A percentile compares a stretch with the other conserved stretches of the same genome.
Conservation (phyloP, 2,888 invertebrate genomes). For the Meiosimyza decipiens region DNA sequence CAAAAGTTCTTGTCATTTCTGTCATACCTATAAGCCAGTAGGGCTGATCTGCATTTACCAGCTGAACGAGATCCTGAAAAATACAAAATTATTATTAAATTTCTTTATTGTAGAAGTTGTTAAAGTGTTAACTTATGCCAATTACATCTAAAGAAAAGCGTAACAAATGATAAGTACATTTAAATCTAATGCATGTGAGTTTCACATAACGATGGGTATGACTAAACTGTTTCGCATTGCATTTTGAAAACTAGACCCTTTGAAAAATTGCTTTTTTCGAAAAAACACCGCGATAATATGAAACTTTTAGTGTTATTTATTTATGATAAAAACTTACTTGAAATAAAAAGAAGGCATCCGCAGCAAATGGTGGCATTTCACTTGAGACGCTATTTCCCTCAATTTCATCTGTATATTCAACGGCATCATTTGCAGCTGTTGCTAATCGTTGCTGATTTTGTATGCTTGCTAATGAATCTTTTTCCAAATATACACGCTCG, state of each 20-base stretch:
- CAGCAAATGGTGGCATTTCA: constrained; percentile 87
- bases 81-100: constrained; percentile 10
- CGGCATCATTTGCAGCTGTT: constrained; percentile 43
- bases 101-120: neutral
- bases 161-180: neutral
- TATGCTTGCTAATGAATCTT: constrained; percentile 53
- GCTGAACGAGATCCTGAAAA: constrained; percentile 89
- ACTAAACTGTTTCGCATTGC: too few relatives aligned
- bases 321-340: constrained; percentile 71
- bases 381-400: constrained; percentile 43
- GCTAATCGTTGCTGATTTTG: constrained; percentile 43
- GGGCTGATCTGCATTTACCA: constrained; percentile 96
- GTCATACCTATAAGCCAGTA: constrained; percentile 95
- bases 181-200: neutral
- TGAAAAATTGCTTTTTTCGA: too few relatives aligned
- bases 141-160: neutral
- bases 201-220: too few relatives aligned
- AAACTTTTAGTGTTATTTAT: neutral
- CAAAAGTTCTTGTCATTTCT: constrained; percentile 97
- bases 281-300: too few relatives aligned
- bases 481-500: constrained; percentile 75
- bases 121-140: neutral
- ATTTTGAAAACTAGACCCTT: too few relatives aligned
- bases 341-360: constrained; percentile 94
- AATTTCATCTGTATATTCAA: constrained; percentile 39